Base-by-base conservation (phyloP, 2,797 vertebrate genomes). In the Gastrophryne carolinensis region DNA sequence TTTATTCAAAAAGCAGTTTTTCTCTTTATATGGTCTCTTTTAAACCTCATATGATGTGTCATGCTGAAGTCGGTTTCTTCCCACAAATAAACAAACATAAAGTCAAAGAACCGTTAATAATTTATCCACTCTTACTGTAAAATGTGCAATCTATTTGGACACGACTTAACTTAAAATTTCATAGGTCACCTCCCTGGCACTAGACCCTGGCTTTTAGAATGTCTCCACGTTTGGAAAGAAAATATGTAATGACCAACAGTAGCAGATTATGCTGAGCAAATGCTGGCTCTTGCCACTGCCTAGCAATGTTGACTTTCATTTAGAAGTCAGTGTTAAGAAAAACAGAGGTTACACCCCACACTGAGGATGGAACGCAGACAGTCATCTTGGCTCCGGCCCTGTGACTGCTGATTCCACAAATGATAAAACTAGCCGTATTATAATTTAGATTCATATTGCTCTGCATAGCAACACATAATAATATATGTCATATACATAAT, bases 231-330 rank as follows among this genome's bases (percentile, higher is more conserved):
- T 49, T 58, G 52, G n/a, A n/a, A 73, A 71, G 39, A 44, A 44
- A n/a, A 1, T 2, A 2, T 19, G 5, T 72, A 58, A 65, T 78
- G 63, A 77, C 57, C 58, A 71, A 32, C 23, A 53, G 67, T 71
- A 64, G 15, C 4, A 52, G 50, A 58, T 72, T 78, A 65, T 39
- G 52, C 29, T 65, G 17, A 49, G 44, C 50, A 78, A 78, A 78
- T 58, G 65, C 47, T 65, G 60, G 58, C 49, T 10, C 58, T 71
- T 65, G 49, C 23, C 35, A 52, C 52, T 65, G 50, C 71, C 60
- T 39, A 52, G 34, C 8, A 30, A 64, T 71, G 75, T 72, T 71
- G 67, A 78, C 68, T 78, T 72, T 65, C 21, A 58, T 77, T 78
- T 44, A 32, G 39, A 3, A 65, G 30, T 34, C 30, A 58, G 74